Base-by-base conservation (phyloP, 2,113 vertebrate genomes). In the Sapajus apella region DNA sequence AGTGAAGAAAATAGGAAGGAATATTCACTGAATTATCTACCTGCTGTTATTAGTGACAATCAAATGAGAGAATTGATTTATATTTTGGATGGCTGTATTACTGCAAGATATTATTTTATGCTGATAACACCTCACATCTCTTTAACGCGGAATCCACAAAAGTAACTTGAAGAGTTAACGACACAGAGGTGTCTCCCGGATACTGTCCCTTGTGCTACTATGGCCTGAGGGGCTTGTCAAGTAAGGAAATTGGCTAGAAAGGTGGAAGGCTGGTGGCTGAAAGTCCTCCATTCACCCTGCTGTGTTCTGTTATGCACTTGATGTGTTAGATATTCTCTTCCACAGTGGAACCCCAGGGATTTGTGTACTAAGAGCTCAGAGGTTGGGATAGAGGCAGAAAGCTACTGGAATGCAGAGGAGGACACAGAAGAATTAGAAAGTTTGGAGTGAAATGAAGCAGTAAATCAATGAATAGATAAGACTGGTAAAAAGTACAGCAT, bases 251-350 rank as follows among this genome's bases (percentile, higher is more conserved):
- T 66, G 70, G 11, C 52, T 80, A 52, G 84, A 90, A 81, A 52
- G 11, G 21, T 32, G 8, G 66, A 81, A 96, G 52, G 32, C 72
- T 66, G 25, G 64, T 87, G 89, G 64, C 16, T 25, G 37, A 56
- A 77, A 93, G 76, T 84, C 91, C 64, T 84, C 80, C 80, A 79
- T 88, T 77, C 96, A 72, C 40, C 70, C 77, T 68, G 17, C 72
- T 85, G 72, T 56, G 89, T 92, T 90, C 80, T 93, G 13, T 90
- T 72, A 72, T 91, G 50, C 43, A 66, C 81, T 90, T 77, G 81
- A 83, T 90, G 56, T 93, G 76, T 95, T 95, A 96, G 55, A 40
- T 92, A n/a, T 66, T 96, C 40, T 90, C 81, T 92, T 87, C n/a
- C 40, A 84, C 20, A 77, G 20, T 66, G 45, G 64, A 90, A 70